Percentiles rank a stretch among this genome's conserved stretches.
phyloP scores from a whole-genome alignment of 2,797 vertebrate species.

The Zalophus californianus region DNA sequence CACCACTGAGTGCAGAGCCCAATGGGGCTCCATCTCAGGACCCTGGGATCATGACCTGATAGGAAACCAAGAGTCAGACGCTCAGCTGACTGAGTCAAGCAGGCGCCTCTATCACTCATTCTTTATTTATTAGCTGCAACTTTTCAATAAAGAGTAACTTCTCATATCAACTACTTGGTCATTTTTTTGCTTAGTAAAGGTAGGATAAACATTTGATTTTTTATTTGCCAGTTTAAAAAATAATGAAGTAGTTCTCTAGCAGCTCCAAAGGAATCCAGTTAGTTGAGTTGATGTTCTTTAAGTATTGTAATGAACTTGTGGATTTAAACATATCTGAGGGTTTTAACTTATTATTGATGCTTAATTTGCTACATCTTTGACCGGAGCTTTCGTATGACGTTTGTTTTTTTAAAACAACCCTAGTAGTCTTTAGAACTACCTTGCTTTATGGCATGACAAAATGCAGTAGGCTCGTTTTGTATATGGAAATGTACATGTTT shows the following conservation, averaged over 20 bases:
- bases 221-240: neutral
- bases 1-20: neutral
- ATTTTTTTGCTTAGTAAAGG: neutral
- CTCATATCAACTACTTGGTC: neutral
- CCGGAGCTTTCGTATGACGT: neutral
- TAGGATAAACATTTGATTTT: neutral
- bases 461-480: neutral
- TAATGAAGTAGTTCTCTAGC: neutral
- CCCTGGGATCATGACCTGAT: neutral
- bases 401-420: neutral
- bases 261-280: neutral
- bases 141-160: slow-evolving; percentile 44
- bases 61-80: neutral
- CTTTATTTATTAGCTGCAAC: neutral
- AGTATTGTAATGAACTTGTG: neutral
- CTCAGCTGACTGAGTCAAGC: neutral
- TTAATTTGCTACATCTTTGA: neutral
- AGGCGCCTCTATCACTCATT: neutral
- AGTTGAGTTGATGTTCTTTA: neutral
- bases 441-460: neutral
- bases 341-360: neutral
- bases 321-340: slow-evolving; percentile 1
- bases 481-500: neutral
- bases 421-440: neutral
- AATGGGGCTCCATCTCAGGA: neutral